Conservation (phyloP, 2,888 invertebrate genomes). For the Mimumesa dahlbomi region DNA sequence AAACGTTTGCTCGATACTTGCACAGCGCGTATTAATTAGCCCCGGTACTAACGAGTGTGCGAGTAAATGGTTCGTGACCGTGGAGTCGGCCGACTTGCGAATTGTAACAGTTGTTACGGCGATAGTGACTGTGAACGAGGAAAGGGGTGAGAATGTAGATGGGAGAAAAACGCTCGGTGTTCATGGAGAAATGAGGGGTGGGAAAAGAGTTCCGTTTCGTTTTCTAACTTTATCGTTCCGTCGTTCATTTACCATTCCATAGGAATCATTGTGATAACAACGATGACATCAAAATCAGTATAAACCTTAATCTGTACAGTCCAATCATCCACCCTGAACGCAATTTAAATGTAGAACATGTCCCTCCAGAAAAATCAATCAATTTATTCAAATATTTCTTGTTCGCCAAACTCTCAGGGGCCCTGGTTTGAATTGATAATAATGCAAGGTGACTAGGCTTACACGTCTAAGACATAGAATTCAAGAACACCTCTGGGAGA, state of each 20-base stretch:
- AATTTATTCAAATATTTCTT: too few relatives aligned
- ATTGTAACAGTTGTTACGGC: conserved; percentile 67
- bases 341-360: neutral
- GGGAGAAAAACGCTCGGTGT: conserved; percentile 51
- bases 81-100: conserved; percentile 60
- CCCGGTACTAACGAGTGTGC: conserved; percentile 65
- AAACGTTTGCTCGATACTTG: conserved; percentile 65
- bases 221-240: conserved; percentile 37
- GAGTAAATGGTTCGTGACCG: conserved; percentile 68
- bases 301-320: too few relatives aligned
- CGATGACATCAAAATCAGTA: conserved; percentile 24
- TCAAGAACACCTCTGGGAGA: conserved; percentile 73
- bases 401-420: too few relatives aligned
- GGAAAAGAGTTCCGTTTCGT: conserved; percentile 46
- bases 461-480: conserved; percentile 61
- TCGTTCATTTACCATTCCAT: conserved; percentile 7
- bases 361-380: neutral
- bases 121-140: conserved; percentile 61
- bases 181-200: conserved; percentile 39
- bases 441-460: conserved; percentile 39
- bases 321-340: too few relatives aligned
- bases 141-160: conserved; percentile 46
- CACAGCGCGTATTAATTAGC: conserved; percentile 69
- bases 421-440: conserved; percentile 54
- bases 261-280: conserved; percentile 35